These are phyloP conservation scores for Nestor notabilis DNA, from an alignment of 2,113 vertebrate species.

Conservation along the genomic window DNA sequence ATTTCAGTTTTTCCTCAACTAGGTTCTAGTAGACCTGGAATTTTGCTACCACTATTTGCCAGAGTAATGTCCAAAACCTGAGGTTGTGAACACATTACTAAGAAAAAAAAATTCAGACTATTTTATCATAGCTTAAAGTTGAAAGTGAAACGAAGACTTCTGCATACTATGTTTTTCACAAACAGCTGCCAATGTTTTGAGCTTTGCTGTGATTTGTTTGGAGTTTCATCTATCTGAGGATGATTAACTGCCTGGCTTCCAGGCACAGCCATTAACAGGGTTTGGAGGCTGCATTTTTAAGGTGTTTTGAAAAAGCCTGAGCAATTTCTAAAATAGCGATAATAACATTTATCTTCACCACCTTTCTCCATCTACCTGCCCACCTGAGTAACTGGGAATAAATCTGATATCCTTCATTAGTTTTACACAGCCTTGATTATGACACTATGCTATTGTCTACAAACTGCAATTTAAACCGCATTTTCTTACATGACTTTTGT, in stretches of 20 bases:
- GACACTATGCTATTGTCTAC: background rate
- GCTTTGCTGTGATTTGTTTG: background rate
- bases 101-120: background rate
- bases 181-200: background rate
- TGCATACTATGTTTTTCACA: background rate
- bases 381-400: background rate
- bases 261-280: background rate
- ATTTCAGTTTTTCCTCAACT: background rate
- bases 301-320: background rate
- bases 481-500: background rate
- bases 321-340: background rate
- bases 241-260: background rate
- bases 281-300: background rate
- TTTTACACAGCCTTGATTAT: background rate
- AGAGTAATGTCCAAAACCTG: background rate
- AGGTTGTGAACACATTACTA: background rate
- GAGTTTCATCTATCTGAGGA: background rate
- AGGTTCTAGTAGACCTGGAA: background rate
- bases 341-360: background rate
- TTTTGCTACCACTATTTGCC: background rate
- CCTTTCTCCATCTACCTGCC: background rate
- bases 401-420: background rate
- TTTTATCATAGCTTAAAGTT: background rate
- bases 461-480: background rate
- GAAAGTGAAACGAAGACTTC: background rate